A percentile compares a stretch with the other conserved stretches of the same genome.
phyloP scores from a whole-genome alignment of 92 coral and sea anemone species.

The Palythoa caribaeorum region DNA sequence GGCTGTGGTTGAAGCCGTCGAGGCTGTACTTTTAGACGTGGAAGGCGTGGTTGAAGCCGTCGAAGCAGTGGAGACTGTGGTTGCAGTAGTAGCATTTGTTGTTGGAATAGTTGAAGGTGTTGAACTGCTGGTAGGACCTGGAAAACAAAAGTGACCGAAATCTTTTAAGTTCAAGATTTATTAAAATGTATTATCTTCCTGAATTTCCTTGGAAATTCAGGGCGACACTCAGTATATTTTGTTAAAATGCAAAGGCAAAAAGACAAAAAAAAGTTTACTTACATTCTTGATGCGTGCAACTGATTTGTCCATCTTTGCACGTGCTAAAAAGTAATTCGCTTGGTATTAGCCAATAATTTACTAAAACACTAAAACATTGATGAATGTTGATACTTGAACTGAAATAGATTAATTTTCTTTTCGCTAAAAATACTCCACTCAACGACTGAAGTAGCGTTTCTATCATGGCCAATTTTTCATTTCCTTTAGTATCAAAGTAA shows the following conservation, averaged over 20 bases:
- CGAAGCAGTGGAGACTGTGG: not conserved
- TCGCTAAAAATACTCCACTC: no score
- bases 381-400: no score
- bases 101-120: not conserved
- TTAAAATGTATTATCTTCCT: not conserved
- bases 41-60: no score
- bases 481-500: no score
- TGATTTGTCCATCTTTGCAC: conserved; percentile 58
- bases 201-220: not conserved
- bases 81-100: not conserved
- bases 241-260: not conserved
- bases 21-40: no score
- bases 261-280: not conserved
- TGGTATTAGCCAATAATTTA: not conserved
- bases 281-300: not conserved
- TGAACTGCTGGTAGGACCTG: not conserved
- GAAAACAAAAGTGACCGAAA: no score
- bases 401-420: no score
- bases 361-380: not conserved
- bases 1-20: no score
- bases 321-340: not conserved
- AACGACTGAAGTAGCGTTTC: no score
- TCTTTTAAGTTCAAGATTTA: not conserved
- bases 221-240: not conserved
- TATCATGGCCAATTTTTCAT: no score